Evolutionary conservation across 2,113 vertebrate species (phyloP).

Genomic region (Desmodus rotundus): DNA sequence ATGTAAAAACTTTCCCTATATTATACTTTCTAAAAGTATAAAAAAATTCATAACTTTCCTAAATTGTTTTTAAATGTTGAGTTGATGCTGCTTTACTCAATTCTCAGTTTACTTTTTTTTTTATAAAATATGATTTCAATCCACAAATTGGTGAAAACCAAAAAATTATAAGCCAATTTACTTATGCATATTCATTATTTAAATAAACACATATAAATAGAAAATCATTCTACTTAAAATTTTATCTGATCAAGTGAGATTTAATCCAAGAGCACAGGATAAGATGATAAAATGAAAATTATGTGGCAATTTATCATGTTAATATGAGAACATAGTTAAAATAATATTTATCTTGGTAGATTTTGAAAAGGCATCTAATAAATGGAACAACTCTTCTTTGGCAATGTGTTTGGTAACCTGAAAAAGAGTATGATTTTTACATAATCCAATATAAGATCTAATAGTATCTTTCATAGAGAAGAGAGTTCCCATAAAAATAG

Average conservation of each 20-base stretch:
- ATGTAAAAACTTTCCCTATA: not conserved
- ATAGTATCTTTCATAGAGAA: not conserved
- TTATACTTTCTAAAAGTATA: not conserved
- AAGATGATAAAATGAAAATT: conserved; percentile 14
- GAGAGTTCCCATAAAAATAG: conserved; percentile 5
- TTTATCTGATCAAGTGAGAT: not conserved
- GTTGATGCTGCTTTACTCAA: not conserved
- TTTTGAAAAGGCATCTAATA: not conserved
- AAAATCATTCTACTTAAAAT: not conserved
- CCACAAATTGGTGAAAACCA: not conserved
- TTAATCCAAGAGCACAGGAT: not conserved
- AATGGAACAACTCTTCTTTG: not conserved
- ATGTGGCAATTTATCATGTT: not conserved
- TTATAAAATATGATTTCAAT: not conserved
- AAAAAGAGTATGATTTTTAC: not conserved
- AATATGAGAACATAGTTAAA: not conserved
- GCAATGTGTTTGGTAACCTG: not conserved
- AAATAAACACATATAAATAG: not conserved
- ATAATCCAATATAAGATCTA: conserved; percentile 1
- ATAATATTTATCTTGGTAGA: not conserved
- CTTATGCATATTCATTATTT: conserved; percentile 21
- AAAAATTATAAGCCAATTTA: not conserved
- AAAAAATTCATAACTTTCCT: not conserved
- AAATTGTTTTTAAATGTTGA: not conserved
- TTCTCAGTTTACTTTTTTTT: not conserved